A percentile compares a stretch with the other conserved stretches of the same genome.
phyloP scores from a whole-genome alignment of 2,113 vertebrate genomes.

The Progne subis region DNA sequence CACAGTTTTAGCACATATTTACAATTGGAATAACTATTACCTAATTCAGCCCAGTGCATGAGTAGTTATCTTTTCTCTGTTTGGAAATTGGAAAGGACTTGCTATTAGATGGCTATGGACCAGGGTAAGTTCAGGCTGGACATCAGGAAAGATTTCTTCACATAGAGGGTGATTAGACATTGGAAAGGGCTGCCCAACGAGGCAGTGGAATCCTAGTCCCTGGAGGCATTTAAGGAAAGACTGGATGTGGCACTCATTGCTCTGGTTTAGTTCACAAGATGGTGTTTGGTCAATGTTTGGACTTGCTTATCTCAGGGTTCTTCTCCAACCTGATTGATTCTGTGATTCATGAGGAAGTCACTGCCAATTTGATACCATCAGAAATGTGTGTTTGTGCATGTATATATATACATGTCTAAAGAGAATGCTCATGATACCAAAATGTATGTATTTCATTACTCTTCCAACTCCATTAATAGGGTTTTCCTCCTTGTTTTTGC shows the following conservation, averaged over 20 bases:
- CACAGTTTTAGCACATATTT: not conserved
- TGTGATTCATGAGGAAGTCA: not conserved
- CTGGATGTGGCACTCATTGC: not conserved
- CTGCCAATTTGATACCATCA: not conserved
- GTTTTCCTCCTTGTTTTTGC: not conserved
- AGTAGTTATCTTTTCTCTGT: not conserved
- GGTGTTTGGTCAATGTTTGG: not conserved
- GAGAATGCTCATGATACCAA: not conserved
- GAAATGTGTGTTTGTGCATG: not conserved
- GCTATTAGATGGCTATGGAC: not conserved
- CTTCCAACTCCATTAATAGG: not conserved
- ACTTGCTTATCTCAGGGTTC: not conserved
- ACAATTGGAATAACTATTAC: not conserved
- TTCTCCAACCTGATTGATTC: not conserved
- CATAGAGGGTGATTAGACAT: not conserved
- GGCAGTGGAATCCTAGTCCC: not conserved
- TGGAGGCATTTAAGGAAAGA: not conserved
- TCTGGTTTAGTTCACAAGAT: not conserved
- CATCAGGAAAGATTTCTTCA: not conserved
- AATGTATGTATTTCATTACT: not conserved
- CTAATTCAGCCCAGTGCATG: not conserved
- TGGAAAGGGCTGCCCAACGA: not conserved
- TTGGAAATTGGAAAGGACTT: not conserved
- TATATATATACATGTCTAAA: not conserved
- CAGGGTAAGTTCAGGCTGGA: not conserved